Percentiles rank a stretch among this genome's conserved stretches.
Conservation (phyloP, 2,797 vertebrate species). For the Rhinophrynus dorsalis region DNA sequence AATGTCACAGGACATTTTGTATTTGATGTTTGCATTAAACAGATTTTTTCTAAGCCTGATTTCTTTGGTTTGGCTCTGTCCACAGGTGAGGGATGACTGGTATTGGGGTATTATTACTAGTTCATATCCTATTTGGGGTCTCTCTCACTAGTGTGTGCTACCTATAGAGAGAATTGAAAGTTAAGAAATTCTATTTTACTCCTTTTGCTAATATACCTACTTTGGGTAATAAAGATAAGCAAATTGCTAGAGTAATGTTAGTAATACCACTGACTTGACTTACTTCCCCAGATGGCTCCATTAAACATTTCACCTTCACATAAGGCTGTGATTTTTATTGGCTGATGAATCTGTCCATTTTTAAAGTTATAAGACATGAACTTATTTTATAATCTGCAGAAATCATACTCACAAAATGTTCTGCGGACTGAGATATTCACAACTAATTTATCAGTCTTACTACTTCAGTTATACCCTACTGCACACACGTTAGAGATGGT, state of each 20-base stretch:
- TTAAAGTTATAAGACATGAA: constrained; percentile 10
- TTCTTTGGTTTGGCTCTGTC: too few species aligned
- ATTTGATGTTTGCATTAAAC: too few species aligned
- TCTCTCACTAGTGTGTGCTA: too few species aligned
- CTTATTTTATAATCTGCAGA: constrained; percentile 17
- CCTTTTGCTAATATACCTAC: too few species aligned
- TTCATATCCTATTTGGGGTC: too few species aligned
- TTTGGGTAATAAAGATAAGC: background rate
- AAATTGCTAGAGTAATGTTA: background rate
- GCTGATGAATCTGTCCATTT: constrained; percentile 30
- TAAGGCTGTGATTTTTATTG: constrained; percentile 23
- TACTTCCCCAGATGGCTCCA: constrained; percentile 36
- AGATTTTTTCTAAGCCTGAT: too few species aligned
- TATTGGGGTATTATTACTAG: too few species aligned
- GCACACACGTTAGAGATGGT: background rate
- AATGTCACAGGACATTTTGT: too few species aligned
- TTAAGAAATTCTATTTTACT: too few species aligned
- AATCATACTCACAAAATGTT: constrained; percentile 19
- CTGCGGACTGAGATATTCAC: constrained; percentile 11
- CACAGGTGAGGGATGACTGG: too few species aligned
- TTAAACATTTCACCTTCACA: constrained; percentile 31
- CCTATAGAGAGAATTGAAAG: too few species aligned
- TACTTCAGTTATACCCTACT: background rate
- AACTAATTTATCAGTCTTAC: background rate
- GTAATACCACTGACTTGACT: constrained; percentile 14